phyloP scores from a whole-genome alignment of 2,797 vertebrate genomes.

The Phoeniculus purpureus region DNA sequence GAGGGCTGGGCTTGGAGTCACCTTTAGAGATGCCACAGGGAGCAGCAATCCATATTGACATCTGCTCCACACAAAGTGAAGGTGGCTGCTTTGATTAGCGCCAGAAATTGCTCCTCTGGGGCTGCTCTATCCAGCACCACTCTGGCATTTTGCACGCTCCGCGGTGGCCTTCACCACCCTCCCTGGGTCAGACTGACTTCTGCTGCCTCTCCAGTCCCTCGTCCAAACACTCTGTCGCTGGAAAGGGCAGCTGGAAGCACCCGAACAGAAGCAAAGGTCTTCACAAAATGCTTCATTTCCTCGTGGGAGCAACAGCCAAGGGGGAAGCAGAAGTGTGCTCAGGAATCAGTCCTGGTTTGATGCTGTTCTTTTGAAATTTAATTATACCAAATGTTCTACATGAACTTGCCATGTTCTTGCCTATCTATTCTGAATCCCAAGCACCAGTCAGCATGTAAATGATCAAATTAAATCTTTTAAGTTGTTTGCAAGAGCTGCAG shows the following conservation, averaged over 20 bases:
- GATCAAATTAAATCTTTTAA: constrained; percentile 63
- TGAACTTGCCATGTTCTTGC: constrained; percentile 49
- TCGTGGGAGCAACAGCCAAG: not conserved
- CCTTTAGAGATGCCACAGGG: not conserved
- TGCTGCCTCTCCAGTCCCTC: not conserved
- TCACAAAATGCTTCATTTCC: not conserved
- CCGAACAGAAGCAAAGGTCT: not conserved
- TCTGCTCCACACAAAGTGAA: not conserved
- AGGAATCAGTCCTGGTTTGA: constrained; percentile 38
- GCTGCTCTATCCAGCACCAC: not conserved
- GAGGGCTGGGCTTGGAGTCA: not conserved
- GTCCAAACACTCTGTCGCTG: not conserved
- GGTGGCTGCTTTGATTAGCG: not conserved
- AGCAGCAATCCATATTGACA: not conserved
- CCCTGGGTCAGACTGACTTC: not conserved
- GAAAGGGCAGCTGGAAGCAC: not conserved
- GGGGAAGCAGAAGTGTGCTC: not conserved
- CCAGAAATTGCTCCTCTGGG: not conserved
- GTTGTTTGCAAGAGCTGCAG: constrained; percentile 43
- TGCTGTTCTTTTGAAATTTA: constrained; percentile 67
- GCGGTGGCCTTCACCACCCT: not conserved
- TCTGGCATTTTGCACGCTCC: not conserved
- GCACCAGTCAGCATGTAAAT: constrained; percentile 69
- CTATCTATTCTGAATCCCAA: constrained; percentile 62
- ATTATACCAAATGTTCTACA: constrained; percentile 68